Base-by-base conservation (phyloP, 2,113 vertebrate genomes). In the Tupaia tana region DNA sequence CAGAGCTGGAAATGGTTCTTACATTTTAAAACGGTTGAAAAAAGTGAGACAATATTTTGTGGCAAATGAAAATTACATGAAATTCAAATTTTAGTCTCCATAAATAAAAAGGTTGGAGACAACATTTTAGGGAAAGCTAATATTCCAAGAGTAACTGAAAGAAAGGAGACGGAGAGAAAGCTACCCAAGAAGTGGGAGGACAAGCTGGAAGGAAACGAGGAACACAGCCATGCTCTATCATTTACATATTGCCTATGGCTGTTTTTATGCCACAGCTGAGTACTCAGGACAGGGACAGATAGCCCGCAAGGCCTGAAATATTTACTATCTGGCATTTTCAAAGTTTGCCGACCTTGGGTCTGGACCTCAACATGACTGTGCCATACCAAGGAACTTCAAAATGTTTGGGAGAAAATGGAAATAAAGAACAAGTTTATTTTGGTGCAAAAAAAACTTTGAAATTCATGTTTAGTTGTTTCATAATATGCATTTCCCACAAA, bases 21-120 rank as follows among this genome's bases (percentile, higher is more conserved):
- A 74, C 20, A 43, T 92, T 91, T 91, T 74, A 86, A 95, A 96
- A 89, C 86, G 88, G 52, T 29, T 90, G 54, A 22, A 12, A 81
- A 90, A 79, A 89, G 19, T 31, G 78, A 85, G 93, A 70, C 29
- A 94, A 61, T 91, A 82, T 89, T 91, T 95, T 10, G 2, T 69
- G 67, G 81, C 52, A 80, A 54, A 92, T 25, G 66, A 80, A 88
- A 85, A 87, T 94, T 61, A 77, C 56, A 75, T 75, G 78, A 90
- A 90, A 90, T 95, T 88, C 25, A 67, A 54, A 69, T 85, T 78
- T 92, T 29, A 81, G 11, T 67, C 34, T 93, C 85, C 88, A 43
- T 73, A 94, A 89, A 74, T 88, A 81, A 91, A 89, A 93, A 74
- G 52, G 4, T 31, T 82, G 89, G 82, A 34, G 80, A 74, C 85